These are phyloP conservation scores for Lordiphosa andalusiaca DNA, from an alignment of 2,888 invertebrate species.

Conservation along the genomic window DNA sequence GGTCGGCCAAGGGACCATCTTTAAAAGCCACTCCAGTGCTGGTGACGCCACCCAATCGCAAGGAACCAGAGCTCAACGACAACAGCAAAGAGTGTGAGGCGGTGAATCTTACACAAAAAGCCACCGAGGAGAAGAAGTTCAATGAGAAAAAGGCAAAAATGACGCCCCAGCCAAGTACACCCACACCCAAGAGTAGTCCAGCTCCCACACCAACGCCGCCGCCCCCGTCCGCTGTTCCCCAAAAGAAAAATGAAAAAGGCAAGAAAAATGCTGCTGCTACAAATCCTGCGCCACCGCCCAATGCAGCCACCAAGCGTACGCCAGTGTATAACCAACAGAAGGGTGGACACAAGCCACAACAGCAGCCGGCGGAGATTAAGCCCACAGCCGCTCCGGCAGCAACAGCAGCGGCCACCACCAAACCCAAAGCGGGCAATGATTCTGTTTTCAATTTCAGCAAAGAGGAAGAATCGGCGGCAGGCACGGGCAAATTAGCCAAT, in stretches of 20 bases:
- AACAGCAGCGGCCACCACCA: conserved; percentile 14
- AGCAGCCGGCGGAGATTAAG: conserved; percentile 21
- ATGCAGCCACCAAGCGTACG: conserved; percentile 67
- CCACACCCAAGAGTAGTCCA: conserved; percentile 21
- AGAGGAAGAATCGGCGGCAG: conserved; percentile 82
- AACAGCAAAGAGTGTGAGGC: conserved; percentile 40
- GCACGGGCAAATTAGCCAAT: conserved; percentile 74
- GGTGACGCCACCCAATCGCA: conserved; percentile 53
- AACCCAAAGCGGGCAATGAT: conserved; percentile 56
- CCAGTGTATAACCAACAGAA: conserved; percentile 83
- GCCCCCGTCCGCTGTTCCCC: conserved; percentile 8
- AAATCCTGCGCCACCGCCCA: conserved; percentile 79
- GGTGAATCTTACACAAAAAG: conserved; percentile 70
- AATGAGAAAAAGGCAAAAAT: conserved; percentile 41
- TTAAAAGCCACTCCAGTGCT: conserved; percentile 79
- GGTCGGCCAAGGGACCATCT: conserved; percentile 80
- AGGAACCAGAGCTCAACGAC: conserved; percentile 33
- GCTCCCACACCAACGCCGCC: conserved; percentile 31
- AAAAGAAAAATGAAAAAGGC: conserved; percentile 22
- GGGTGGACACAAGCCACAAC: conserved; percentile 28
- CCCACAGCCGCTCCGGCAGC: conserved; percentile 61
- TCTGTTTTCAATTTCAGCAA: conserved; percentile 86
- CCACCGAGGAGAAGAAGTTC: conserved; percentile 35
- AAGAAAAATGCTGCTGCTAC: conserved; percentile 37
- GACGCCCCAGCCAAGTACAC: conserved; percentile 26